Conservation (phyloP, 2,888 invertebrate genomes). For the Caenorhabditis panamensis region DNA sequence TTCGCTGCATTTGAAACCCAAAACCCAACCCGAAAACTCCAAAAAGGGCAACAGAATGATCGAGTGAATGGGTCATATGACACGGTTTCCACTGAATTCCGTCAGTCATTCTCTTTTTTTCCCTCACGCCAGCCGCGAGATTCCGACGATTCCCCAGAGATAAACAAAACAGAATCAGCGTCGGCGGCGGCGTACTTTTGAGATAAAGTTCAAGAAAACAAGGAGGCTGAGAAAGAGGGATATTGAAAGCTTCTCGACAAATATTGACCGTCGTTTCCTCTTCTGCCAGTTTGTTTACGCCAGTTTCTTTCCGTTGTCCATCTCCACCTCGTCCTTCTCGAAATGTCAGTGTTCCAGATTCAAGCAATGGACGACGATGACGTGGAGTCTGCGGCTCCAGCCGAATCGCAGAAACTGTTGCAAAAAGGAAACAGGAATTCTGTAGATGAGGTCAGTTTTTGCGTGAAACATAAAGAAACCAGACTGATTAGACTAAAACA, state of each 20-base stretch:
- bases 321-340: neutral
- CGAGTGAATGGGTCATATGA: neutral
- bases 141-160: neutral
- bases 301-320: neutral
- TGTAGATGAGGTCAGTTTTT: slow-evolving; percentile 44
- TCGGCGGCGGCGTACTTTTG: neutral
- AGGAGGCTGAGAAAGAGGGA: neutral
- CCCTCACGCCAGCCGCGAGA: neutral
- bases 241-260: slow-evolving; percentile 2
- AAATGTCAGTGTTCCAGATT: slow-evolving; percentile 3
- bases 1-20: neutral
- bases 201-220: slow-evolving; percentile 2
- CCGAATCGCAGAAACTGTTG: slow-evolving; percentile 51
- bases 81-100: neutral
- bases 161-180: neutral
- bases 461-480: slow-evolving; percentile 2
- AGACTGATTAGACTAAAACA: neutral
- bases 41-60: neutral
- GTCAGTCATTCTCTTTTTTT: neutral
- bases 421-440: slow-evolving; percentile 37
- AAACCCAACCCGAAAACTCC: neutral
- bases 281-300: neutral
- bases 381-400: slow-evolving; percentile 40
- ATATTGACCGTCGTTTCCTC: neutral
- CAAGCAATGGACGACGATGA: slow-evolving; percentile 56